Base-by-base conservation (phyloP, 1,140 invertebrate species). In the Drosophila willistoni region DNA sequence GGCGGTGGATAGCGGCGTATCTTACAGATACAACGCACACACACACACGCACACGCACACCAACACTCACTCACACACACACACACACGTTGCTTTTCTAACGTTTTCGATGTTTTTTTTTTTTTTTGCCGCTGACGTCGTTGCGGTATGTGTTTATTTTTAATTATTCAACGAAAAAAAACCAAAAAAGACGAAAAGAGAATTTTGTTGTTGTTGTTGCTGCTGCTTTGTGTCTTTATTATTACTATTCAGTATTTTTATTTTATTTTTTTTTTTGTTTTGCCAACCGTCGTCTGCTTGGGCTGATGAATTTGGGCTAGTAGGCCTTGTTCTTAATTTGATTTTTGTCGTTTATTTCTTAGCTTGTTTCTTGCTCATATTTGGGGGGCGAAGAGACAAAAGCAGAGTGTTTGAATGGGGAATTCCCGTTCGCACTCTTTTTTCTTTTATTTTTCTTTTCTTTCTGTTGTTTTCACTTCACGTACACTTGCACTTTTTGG, bases 291-390 rank as follows among this genome's bases (percentile, higher is more conserved):
- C 64, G 57, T 61, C 65, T 73, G 66, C 70, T 51, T 51, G 44
- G 44, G 63, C 73, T 61, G 41, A 39, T 64, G 77, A 89, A 87
- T 87, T 84, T 87, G 84, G 84, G 84, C 80, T 72, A 87, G 44
- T 87, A 87, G 84, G 84, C 84, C 84, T 87, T 76, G 83, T 87
- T 83, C 83, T 81, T 77, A 87, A 89, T 87, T 83, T 80, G 74
- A 76, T 83, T 81, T 77, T 41, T 60, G 19, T 42, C 42, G 25
- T 42, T 66, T 55, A 60, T 61, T 39, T 42, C 9, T 22, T 22
- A 0, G 10, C 3, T 51, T 33, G 44, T 22, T 51, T 51, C 44
- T 29, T 29, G 36, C 36, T 39, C 44, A 51, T 9, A 19, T 22
- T 9, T 19, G 10, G 22, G 22, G 25, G 29, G 29, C n/a, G 29